Evolutionary conservation across 1,140 invertebrate species (phyloP).

Genomic region (Penaeus indicus): DNA sequence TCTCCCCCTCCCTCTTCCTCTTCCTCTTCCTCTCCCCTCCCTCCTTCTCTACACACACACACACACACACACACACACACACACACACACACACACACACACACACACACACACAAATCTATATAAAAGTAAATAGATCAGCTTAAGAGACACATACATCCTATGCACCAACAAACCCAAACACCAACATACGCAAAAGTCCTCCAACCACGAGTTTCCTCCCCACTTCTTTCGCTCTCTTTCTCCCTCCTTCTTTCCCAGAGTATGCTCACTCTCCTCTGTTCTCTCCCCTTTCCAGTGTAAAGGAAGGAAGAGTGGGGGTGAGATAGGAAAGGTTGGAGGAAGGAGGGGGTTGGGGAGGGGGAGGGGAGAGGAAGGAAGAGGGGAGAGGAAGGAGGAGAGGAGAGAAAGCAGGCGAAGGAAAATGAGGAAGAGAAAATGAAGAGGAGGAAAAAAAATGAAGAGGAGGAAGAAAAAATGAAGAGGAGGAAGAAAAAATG

Average conservation of each 20-base stretch:
- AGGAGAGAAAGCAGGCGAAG: background rate
- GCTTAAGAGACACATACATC: too few species aligned
- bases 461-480: background rate
- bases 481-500: too few species aligned
- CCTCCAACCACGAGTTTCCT: too few species aligned
- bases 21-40: background rate
- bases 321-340: background rate
- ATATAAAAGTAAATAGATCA: too few species aligned
- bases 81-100: background rate
- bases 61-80: background rate
- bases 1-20: background rate
- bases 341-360: background rate
- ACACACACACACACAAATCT: too few species aligned
- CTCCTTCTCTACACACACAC: background rate
- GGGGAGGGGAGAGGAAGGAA: background rate
- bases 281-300: background rate
- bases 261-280: background rate
- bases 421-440: background rate
- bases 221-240: background rate
- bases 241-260: background rate
- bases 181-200: too few species aligned
- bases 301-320: background rate
- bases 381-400: background rate
- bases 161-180: too few species aligned
- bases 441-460: background rate